These are phyloP conservation scores for human DNA, from an alignment of 2,113 vertebrate species.

Conservation along the genomic window GRCh38 chrX:124342001-124342500, in stretches of 20 bases:
- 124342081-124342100: not conserved
- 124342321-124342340: not conserved
- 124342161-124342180: not conserved
- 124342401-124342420: not conserved
- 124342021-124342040: conserved; percentile 19
- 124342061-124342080: not conserved
- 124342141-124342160: not conserved
- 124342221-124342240: conserved; percentile 9
- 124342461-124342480: not conserved
- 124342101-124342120: conserved; percentile 30
- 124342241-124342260: conserved; percentile 42
- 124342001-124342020: not conserved
- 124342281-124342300: not conserved
- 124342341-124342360: not conserved
- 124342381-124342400: conserved; percentile 1
- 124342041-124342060: not conserved
- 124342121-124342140: not conserved
- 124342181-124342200: not conserved
- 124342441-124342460: conserved; percentile 19
- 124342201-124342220: not conserved
- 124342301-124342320: conserved; percentile 34
- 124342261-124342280: conserved; percentile 10
- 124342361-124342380: not conserved
- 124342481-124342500: not conserved
- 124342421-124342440: not conserved